phyloP scores from a whole-genome alignment of 2,113 vertebrate genomes.

The Elaphurus davidianus region DNA sequence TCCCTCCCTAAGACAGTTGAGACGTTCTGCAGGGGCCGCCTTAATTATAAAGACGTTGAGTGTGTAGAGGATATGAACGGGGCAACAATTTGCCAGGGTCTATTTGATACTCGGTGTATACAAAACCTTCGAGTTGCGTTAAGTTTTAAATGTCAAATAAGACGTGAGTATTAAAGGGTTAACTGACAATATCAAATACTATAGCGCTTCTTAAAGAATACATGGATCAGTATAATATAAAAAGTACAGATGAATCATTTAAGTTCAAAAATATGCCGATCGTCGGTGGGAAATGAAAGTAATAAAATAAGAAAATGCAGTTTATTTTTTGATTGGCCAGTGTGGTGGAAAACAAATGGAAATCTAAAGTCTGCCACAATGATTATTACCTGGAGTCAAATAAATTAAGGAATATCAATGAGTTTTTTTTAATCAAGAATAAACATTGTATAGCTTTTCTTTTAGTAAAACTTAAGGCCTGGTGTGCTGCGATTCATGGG shows the following conservation, averaged over 20 bases:
- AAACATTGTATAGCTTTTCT: neutral
- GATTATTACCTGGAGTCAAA: neutral
- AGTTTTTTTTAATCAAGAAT: neutral
- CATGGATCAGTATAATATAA: neutral
- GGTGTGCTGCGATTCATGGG: too few relatives aligned
- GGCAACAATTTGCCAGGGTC: neutral
- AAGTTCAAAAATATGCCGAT: neutral
- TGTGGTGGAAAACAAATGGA: neutral
- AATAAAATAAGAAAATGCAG: neutral
- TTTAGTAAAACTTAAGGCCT: neutral
- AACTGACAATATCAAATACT: neutral
- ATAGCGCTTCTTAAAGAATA: neutral
- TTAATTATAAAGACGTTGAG: rapidly evolving
- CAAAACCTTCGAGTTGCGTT: neutral
- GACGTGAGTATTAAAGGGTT: neutral
- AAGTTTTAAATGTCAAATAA: neutral
- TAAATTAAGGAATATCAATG: neutral
- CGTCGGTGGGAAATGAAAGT: neutral
- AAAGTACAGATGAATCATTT: neutral
- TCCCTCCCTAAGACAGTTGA: neutral
- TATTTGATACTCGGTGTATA: neutral
- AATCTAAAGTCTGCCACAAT: neutral
- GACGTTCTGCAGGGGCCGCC: neutral
- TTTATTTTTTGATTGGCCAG: neutral
- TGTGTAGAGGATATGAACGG: neutral